Base-by-base conservation (phyloP, 2,888 invertebrate genomes). In the Taenaris catops region DNA sequence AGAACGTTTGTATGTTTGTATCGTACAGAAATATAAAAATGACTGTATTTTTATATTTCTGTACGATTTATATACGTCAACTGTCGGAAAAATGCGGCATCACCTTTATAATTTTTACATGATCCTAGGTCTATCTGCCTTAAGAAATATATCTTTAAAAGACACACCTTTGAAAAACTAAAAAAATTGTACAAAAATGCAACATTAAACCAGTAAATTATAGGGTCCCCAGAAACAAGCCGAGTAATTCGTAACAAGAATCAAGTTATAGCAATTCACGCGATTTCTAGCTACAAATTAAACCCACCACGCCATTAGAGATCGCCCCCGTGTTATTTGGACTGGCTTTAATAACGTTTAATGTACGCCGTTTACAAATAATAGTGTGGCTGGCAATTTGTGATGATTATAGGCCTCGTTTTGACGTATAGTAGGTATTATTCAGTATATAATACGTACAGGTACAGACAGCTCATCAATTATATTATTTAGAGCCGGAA, bases 291-390 rank as follows among this genome's bases (percentile, higher is more conserved):
- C 40, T 53, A 58, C 61, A 58, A 64, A 61, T 62, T 61, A 58
- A 36, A 47, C 53, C 48, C 46, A 45, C 53, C 54, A 41, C 58
- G 26, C 25, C 29, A 34, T 38, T 41, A 38, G 33, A 34, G 27
- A 18, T 12, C 37, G 45, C 42, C 45, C 55, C 23, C 31, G 48
- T 62, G 58, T 66, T 63, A 68, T 70, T 72, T 66, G 48, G 59
- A 35, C 44, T 54, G 50, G 51, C 48, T 57, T 62, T 73, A 72
- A 73, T 74, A 61, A 54, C 49, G 48, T 55, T 54, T 64, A 68
- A 70, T 65, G 58, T 52, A 55, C 43, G 49, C 49, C 58, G 58
- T 61, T 69, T 63, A 67, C 58, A 64, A 65, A 66, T 69, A 67
- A 71, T 59, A 54, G 23, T 23, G 8, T 7, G 9, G 12, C 23